phyloP scores from a whole-genome alignment of 2,888 invertebrate genomes.

The Theretra japonica region DNA sequence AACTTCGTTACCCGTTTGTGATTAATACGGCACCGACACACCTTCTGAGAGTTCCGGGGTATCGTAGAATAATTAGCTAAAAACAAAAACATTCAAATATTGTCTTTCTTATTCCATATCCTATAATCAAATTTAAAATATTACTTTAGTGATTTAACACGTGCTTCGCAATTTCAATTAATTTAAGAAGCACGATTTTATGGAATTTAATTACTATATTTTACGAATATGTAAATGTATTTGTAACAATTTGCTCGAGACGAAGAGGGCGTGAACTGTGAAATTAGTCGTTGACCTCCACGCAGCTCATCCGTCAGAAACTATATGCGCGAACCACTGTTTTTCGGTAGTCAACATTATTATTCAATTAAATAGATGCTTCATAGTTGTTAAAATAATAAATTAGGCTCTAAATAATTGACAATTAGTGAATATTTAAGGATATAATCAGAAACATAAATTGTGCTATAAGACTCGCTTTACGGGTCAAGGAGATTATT shows the following conservation, averaged over 20 bases:
- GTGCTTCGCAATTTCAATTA: too few species aligned
- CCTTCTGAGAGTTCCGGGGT: too few species aligned
- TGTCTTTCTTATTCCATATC: too few species aligned
- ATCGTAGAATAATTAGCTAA: too few species aligned
- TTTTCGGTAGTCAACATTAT: slow-evolving; percentile 17
- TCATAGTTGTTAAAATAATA: slow-evolving; percentile 9
- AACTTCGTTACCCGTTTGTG: too few species aligned
- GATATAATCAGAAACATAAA: not conserved
- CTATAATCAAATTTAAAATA: too few species aligned
- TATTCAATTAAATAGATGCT: slow-evolving; percentile 6
- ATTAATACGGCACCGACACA: too few species aligned
- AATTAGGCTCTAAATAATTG: not conserved
- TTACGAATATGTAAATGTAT: slow-evolving; percentile 20
- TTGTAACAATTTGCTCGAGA: slow-evolving; percentile 22
- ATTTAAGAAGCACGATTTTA: not conserved
- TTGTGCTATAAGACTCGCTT: not conserved
- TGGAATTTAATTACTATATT: slow-evolving; percentile 4
- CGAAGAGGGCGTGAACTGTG: slow-evolving; percentile 28
- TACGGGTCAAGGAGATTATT: not conserved
- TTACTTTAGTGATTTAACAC: too few species aligned
- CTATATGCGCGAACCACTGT: not conserved
- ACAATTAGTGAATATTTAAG: not conserved
- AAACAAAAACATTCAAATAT: too few species aligned
- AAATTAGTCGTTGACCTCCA: slow-evolving; percentile 28
- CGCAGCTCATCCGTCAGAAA: slow-evolving; percentile 16